phyloP scores from a whole-genome alignment of 2,888 invertebrate species.

The Limnephilus auricula region DNA sequence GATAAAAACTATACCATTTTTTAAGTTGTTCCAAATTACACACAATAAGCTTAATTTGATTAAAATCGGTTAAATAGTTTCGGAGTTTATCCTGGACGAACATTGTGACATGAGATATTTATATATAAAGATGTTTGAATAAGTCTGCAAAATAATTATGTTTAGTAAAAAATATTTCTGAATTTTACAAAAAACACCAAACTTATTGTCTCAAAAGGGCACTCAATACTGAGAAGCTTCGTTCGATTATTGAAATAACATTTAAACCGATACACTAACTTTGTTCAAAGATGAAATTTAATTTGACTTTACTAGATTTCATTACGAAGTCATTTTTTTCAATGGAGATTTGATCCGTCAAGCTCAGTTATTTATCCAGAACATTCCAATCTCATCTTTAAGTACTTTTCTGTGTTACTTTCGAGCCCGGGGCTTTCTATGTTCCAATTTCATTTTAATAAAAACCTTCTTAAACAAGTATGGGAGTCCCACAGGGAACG shows the following conservation, averaged over 20 bases:
- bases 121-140: no score
- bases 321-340: background rate
- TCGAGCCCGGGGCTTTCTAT: background rate
- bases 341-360: background rate
- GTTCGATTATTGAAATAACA: background rate
- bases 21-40: no score
- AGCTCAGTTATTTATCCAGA: background rate
- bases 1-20: no score
- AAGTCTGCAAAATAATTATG: no score
- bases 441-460: background rate
- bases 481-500: background rate
- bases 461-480: background rate
- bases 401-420: conserved; percentile 2
- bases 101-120: no score
- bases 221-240: background rate
- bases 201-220: background rate
- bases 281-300: background rate
- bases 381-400: background rate
- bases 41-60: no score
- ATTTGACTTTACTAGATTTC: background rate
- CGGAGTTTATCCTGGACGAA: no score
- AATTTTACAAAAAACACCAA: no score
- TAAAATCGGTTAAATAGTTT: no score
- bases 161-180: no score
- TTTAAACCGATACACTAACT: background rate